A percentile compares a stretch with the other conserved stretches of the same genome.
Evolutionary conservation across 1,140 invertebrate species (phyloP).

Genomic region (Polypedilum vanderplanki): DNA sequence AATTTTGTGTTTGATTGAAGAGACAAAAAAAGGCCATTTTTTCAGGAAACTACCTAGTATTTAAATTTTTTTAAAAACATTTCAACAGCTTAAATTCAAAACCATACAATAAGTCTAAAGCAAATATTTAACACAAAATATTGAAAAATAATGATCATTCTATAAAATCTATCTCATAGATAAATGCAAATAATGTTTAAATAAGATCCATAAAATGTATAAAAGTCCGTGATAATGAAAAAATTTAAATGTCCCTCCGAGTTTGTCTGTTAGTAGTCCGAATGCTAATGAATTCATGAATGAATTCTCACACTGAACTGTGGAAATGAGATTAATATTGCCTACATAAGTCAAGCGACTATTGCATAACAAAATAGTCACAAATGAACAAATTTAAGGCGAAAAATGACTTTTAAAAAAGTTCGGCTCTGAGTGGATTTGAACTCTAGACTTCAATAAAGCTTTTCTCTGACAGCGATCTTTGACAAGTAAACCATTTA

Average conservation of each 20-base stretch:
- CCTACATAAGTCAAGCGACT: neutral
- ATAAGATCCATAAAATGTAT: too few species aligned
- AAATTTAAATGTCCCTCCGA: slow-evolving; percentile 27
- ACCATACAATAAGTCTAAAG: neutral
- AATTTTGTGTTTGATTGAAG: too few species aligned
- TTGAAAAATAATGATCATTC: too few species aligned
- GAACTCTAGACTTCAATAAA: neutral
- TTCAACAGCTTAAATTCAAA: neutral
- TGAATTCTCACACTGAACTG: slow-evolving; percentile 11
- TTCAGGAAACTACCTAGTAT: too few species aligned
- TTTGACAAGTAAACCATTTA: slow-evolving; percentile 22
- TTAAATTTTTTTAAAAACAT: slow-evolving; percentile 24
- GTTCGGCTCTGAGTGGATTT: neutral
- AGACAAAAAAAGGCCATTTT: too few species aligned
- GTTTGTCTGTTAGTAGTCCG: slow-evolving; percentile 24
- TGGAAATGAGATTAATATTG: slow-evolving; percentile 24
- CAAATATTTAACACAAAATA: neutral
- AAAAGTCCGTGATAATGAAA: neutral
- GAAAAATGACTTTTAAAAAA: neutral
- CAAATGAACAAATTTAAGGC: slow-evolving; percentile 13
- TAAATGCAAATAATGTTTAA: too few species aligned
- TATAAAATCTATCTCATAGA: too few species aligned
- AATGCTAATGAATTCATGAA: neutral
- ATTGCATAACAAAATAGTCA: neutral
- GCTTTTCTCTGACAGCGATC: neutral